A percentile compares a stretch with the other conserved stretches of the same genome.
Evolutionary conservation across 92 coral and sea anemone species (phyloP).

Genomic region (Parazoanthus swiftii): DNA sequence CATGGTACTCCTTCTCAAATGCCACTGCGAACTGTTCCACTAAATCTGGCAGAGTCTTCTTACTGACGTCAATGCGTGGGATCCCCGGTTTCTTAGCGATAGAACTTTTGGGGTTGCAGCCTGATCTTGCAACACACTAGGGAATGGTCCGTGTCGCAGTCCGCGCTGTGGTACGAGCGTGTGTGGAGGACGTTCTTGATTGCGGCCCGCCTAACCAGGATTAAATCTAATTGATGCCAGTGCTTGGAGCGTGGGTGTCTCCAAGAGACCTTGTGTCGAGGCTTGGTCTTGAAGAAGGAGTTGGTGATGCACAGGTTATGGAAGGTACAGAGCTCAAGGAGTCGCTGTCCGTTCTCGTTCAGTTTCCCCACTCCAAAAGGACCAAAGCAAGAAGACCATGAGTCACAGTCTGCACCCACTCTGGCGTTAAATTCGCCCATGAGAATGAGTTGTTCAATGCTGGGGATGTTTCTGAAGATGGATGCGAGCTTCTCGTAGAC

Average conservation of each 20-base stretch:
- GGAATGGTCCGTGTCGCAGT: conserved; percentile 70
- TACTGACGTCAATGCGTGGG: conserved; percentile 52
- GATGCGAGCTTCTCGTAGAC: conserved; percentile 19
- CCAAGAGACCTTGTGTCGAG: too few species aligned
- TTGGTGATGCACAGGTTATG: conserved; percentile 46
- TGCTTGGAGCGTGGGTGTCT: too few species aligned
- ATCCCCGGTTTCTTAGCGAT: conserved; percentile 40
- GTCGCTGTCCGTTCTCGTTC: too few species aligned
- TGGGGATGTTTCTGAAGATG: too few species aligned
- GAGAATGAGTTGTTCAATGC: too few species aligned
- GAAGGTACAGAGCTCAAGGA: conserved; percentile 43
- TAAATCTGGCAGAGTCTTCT: conserved; percentile 44
- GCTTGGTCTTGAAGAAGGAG: not conserved
- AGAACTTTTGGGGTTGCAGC: conserved; percentile 55
- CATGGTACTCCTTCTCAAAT: conserved; percentile 24
- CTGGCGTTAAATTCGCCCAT: too few species aligned
- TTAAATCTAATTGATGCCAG: conserved; percentile 40
- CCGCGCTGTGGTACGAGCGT: conserved; percentile 60
- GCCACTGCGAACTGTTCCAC: conserved; percentile 38
- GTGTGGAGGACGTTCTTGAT: conserved; percentile 34
- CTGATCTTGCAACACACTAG: conserved; percentile 57
- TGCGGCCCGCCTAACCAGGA: conserved; percentile 25
- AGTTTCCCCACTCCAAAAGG: too few species aligned
- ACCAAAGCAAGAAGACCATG: too few species aligned
- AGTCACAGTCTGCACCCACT: too few species aligned